phyloP scores from a whole-genome alignment of 1,140 invertebrate species.

The silkworm (Bombyx mori) region DNA sequence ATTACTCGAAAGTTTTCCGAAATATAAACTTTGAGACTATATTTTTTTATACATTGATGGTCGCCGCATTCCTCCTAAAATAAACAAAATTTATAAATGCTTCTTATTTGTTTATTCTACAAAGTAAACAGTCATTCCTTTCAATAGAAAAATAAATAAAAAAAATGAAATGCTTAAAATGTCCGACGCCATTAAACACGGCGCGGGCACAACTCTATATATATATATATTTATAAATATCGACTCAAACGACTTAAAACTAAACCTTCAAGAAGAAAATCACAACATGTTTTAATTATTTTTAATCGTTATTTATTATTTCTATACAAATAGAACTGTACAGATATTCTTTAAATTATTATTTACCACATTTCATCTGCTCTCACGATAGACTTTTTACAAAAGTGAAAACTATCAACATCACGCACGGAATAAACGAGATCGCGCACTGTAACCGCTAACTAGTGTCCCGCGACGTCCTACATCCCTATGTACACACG shows the following conservation, averaged over 20 bases:
- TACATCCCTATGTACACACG: not conserved
- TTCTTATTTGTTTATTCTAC: constrained; percentile 67
- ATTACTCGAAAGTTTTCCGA: too few species aligned
- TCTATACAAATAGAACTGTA: constrained; percentile 74
- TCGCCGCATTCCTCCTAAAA: constrained; percentile 24
- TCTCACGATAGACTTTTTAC: constrained; percentile 72
- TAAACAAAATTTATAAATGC: constrained; percentile 57
- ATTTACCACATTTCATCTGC: constrained; percentile 66
- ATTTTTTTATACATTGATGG: too few species aligned
- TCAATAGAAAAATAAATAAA: constrained; percentile 59
- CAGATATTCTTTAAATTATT: constrained; percentile 72
- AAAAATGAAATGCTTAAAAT: constrained; percentile 46
- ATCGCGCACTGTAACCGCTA: constrained; percentile 30
- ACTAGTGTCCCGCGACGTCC: constrained; percentile 11
- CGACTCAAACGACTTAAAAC: constrained; percentile 33
- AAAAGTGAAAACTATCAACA: constrained; percentile 73
- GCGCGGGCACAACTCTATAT: constrained; percentile 17
- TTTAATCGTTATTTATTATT: constrained; percentile 72
- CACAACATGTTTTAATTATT: constrained; percentile 65
- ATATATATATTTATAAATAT: constrained; percentile 8
- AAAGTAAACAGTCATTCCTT: constrained; percentile 66
- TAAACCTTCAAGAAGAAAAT: constrained; percentile 56
- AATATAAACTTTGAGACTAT: too few species aligned
- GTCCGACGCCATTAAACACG: constrained; percentile 28
- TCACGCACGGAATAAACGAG: constrained; percentile 56